Conservation (phyloP, 2,113 vertebrate genomes). For the Apodemus speciosus region DNA sequence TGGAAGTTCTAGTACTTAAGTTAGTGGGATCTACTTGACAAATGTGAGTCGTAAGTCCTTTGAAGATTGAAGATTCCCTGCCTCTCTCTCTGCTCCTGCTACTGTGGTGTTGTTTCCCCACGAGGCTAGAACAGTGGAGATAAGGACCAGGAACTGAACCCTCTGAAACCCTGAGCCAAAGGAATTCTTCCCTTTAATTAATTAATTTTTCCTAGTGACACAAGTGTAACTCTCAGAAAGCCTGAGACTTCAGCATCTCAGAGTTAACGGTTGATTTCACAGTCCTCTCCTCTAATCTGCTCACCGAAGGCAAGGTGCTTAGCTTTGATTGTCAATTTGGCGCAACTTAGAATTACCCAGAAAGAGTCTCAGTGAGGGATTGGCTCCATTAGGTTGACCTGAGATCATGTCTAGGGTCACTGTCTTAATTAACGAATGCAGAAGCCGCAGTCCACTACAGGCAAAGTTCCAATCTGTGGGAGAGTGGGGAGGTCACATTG, state of each 20-base stretch:
- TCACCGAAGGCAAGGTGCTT: background rate
- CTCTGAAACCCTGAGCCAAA: background rate
- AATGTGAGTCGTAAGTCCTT: background rate
- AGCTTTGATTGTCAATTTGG: background rate
- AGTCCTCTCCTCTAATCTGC: constrained; percentile 2
- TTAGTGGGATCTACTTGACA: background rate
- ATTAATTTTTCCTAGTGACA: background rate
- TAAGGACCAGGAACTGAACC: background rate
- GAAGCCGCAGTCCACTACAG: background rate
- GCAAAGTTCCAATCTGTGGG: background rate
- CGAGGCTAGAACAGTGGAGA: background rate
- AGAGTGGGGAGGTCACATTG: background rate
- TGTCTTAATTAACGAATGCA: background rate
- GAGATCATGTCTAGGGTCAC: background rate
- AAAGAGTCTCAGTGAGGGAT: background rate
- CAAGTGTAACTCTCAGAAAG: background rate
- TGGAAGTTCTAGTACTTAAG: background rate
- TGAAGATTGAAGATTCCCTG: background rate
- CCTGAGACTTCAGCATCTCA: background rate
- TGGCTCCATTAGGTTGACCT: background rate
- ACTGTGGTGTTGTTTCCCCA: background rate
- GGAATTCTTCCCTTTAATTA: background rate
- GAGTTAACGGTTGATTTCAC: background rate
- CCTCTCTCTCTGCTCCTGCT: background rate
- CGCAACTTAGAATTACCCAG: background rate